Conservation (phyloP, 2,113 vertebrate species). For the Vulpes lagopus region DNA sequence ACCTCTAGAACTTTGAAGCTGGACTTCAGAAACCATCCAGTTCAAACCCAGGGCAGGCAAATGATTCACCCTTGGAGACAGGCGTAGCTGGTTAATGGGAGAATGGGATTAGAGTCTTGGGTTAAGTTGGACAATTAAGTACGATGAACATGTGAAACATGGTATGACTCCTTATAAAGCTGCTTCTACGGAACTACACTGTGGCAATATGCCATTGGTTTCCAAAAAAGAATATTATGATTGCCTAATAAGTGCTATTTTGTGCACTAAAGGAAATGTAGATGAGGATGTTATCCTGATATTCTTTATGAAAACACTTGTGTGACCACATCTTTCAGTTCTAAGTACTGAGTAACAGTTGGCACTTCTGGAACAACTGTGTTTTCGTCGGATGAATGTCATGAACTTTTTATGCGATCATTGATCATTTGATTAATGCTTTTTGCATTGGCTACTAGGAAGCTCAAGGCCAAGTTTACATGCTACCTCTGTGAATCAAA, state of each 20-base stretch:
- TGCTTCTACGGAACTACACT: background rate
- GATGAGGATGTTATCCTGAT: background rate
- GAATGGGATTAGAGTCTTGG: background rate
- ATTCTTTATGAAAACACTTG: background rate
- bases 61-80: background rate
- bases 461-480: conserved; percentile 20
- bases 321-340: background rate
- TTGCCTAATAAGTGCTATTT: background rate
- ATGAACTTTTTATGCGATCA: background rate
- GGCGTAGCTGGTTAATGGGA: background rate
- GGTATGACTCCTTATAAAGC: background rate
- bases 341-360: background rate
- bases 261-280: background rate
- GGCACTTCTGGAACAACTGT: background rate
- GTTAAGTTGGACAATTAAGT: background rate
- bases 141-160: background rate
- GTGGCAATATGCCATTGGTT: background rate
- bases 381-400: background rate
- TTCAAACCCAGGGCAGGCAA: background rate
- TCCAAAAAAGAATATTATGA: background rate
- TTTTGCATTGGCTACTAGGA: conserved; percentile 10
- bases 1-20: conserved; percentile 5
- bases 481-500: conserved; percentile 12
- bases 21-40: background rate
- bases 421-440: background rate